Conservation (phyloP, 2,888 invertebrate genomes). For the Thysanoteuthis rhombus region DNA sequence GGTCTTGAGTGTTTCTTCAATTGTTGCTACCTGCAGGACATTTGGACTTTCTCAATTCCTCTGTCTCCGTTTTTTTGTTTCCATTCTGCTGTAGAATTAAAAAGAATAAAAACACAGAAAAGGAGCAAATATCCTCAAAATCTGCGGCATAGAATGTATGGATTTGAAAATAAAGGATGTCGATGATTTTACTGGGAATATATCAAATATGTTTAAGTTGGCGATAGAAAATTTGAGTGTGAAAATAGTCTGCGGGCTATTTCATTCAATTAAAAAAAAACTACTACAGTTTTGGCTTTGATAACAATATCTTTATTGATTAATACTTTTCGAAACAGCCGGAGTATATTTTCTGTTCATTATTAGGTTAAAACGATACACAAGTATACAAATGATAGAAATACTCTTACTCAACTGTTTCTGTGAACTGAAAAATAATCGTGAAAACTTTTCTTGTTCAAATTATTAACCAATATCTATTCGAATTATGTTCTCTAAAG, state of each 20-base stretch:
- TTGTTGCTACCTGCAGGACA: neutral
- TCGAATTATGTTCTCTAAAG: neutral
- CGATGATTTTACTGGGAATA: neutral
- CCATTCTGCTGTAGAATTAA: neutral
- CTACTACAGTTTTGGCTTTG: neutral
- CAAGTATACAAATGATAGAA: neutral
- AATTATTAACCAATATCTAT: neutral
- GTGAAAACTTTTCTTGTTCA: neutral
- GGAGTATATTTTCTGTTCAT: neutral
- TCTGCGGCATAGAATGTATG: neutral
- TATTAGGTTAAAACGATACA: neutral
- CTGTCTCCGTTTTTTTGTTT: neutral
- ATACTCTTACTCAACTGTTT: neutral
- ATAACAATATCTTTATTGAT: neutral
- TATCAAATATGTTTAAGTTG: conserved; percentile 12
- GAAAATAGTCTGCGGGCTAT: neutral
- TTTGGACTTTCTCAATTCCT: neutral
- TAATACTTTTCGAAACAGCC: neutral
- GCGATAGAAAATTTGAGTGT: neutral
- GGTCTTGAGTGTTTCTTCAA: conserved; percentile 12
- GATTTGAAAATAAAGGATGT: neutral
- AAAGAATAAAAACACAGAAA: neutral
- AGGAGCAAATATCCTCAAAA: neutral
- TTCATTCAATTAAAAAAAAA: conserved; percentile 1
- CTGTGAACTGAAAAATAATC: neutral